Evolutionary conservation across 1,140 invertebrate species (phyloP), one percentile per base, ranked within the genome.

Genomic region (Formica selysi): DNA sequence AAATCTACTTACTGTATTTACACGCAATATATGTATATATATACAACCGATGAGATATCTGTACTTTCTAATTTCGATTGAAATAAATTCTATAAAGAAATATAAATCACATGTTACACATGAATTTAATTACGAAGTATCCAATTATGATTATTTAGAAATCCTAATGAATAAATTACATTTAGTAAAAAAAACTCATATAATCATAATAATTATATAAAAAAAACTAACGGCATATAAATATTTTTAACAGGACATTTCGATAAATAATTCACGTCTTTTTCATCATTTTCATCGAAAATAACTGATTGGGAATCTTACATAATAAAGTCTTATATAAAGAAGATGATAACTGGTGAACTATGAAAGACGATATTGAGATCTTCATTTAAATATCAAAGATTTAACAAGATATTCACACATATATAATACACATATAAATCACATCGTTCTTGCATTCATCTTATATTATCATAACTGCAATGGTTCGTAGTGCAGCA

Each of bases 401-500:
- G 57, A 68, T 54, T 16, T 48, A 54, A 59, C 7, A 41, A 38
- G 8, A 57, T 13, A 59, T 48, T 51, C 48, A 16, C 6, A 48
- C 19, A 65, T 29, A 68, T 0, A 38, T 44, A 44, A 22, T 38
- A 32, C 32, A 67, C 36, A 76, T 26, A 78, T 7, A 76, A 76
- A 64, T 78, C 16, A 78, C 16, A 59, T 26, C 0, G 38, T 44
- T 7, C 13, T 6, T 54, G 26, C 16, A 26, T 11, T 22, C 62
- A 48, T 51, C 8, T 44, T 64, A 54, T 19, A 76, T 57, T 29
- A 51, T 5, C n/a, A 65, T 44, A 57, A 74, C 19, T 3, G 51
- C 10, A 68, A 54, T 36, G 92, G 78, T 61, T 92, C 36, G 22
- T 95, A 95, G 76, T 94, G 88, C 41, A 95, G 76, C 13, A 95